Conservation (phyloP, 2,113 vertebrate genomes). For the Phrynosoma blainvillii region DNA sequence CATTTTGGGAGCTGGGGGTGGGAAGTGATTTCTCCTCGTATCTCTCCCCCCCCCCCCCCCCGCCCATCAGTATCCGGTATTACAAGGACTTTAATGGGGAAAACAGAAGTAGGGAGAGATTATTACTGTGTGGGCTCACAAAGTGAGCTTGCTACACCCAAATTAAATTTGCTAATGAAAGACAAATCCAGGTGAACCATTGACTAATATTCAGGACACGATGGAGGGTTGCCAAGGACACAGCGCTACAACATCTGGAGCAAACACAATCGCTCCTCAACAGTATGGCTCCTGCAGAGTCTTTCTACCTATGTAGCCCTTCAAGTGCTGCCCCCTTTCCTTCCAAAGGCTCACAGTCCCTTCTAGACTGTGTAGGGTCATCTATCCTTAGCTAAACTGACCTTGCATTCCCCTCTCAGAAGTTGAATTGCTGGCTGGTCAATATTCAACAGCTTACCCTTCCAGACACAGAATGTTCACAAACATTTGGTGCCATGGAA, state of each 20-base stretch:
- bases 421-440: no score
- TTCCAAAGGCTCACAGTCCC: neutral
- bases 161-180: neutral
- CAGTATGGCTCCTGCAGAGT: neutral
- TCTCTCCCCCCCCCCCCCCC: no score
- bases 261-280: neutral
- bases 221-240: no score
- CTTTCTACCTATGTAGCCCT: neutral
- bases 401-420: neutral
- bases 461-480: neutral
- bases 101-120: neutral
- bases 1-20: neutral
- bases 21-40: neutral
- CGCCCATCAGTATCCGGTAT: neutral
- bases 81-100: neutral
- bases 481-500: no score
- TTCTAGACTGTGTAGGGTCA: neutral
- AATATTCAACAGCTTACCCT: neutral
- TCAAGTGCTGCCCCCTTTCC: no score
- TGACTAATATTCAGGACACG: no score
- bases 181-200: neutral
- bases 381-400: neutral
- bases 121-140: no score
- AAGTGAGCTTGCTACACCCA: neutral
- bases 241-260: neutral